Evolutionary conservation across 2,797 vertebrate species (phyloP), one percentile per base, ranked within the genome.

Genomic region (Cephalopachus bancanus): DNA sequence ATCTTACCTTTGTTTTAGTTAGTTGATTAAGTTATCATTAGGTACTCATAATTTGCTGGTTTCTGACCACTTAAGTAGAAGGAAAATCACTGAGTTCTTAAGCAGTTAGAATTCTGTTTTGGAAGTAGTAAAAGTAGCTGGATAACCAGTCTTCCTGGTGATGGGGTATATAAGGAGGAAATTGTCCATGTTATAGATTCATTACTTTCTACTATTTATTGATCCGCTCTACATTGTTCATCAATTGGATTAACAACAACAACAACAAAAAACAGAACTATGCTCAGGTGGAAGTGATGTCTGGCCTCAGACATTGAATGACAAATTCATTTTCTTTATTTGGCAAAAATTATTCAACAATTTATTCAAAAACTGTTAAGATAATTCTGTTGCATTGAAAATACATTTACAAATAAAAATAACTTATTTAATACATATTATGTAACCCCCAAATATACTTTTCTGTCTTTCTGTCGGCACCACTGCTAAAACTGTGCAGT

Each of bases 1-100:
- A 55, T 80, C 94, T 89, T 88, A 55, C 24, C 12, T 92, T 88
- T 53, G 74, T 60, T 71, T 86, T 89, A 57, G 1, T 57, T 95
- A 91, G 19, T 5, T 71, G 7, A 30, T 57, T 65, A 74, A 24
- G 3, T 84, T 93, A 51, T 91, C 80, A 69, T 91, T 92, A 89
- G 55, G 12, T 65, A 60, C 37, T 83, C 26, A 89, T 5, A 92
- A 75, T 75, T 90, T 84, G 15, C 22, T 91, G 17, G 59, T 85
- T 96, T 75, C n/a, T 83, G 11, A 30, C 8, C 90, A 16, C 10
- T 49, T 72, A 83, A 55, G 2, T 55, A 9, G 37, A 79, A 96
- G 26, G 22, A 72, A 69, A 44, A 72, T 53, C 0, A 57, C 2
- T 51, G 11, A 67, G 26, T 37, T 91, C 37, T 80, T 89, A 76